Evolutionary conservation across 53 echinoderm and acorn worm genomes (phyloP).

Genomic region (Holothuria leucospilota): DNA sequence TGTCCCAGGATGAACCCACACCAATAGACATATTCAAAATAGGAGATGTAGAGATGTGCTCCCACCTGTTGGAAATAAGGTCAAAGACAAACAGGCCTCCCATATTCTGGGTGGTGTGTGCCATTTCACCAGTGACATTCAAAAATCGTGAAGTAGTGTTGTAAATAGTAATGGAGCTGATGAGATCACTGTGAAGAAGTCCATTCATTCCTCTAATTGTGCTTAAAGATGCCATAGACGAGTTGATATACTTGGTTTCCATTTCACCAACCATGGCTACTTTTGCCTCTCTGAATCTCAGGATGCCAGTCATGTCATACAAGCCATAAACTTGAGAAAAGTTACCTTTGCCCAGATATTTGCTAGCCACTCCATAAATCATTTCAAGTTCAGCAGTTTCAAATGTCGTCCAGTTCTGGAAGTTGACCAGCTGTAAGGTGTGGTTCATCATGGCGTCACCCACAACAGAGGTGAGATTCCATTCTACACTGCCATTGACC

Average conservation of each 20-base stretch:
- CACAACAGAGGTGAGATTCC: constrained; percentile 41
- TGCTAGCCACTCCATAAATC: constrained; percentile 50
- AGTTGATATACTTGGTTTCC: constrained; percentile 44
- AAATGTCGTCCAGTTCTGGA: constrained; percentile 63
- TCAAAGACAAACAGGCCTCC: constrained; percentile 67
- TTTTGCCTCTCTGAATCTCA: constrained; percentile 57
- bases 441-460: constrained; percentile 38
- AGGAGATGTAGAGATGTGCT: constrained; percentile 55
- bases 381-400: constrained; percentile 49
- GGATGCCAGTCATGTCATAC: constrained; percentile 49
- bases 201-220: constrained; percentile 60
- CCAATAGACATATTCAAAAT: constrained; percentile 44
- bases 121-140: constrained; percentile 75
- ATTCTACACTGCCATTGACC: constrained; percentile 72
- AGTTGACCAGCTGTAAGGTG: constrained; percentile 62
- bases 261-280: neutral
- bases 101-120: constrained; percentile 66
- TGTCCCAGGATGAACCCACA: constrained; percentile 40
- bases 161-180: constrained; percentile 54
- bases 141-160: constrained; percentile 54
- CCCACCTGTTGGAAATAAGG: constrained; percentile 5
- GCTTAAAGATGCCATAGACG: constrained; percentile 50
- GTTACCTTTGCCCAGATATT: constrained; percentile 36
- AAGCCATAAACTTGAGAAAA: constrained; percentile 54
- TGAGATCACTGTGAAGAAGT: constrained; percentile 44